A percentile compares a stretch with the other conserved stretches of the same genome.
These are phyloP conservation scores for Sander lucioperca DNA, from an alignment of 2,113 vertebrate genomes.

Conservation along the genomic window DNA sequence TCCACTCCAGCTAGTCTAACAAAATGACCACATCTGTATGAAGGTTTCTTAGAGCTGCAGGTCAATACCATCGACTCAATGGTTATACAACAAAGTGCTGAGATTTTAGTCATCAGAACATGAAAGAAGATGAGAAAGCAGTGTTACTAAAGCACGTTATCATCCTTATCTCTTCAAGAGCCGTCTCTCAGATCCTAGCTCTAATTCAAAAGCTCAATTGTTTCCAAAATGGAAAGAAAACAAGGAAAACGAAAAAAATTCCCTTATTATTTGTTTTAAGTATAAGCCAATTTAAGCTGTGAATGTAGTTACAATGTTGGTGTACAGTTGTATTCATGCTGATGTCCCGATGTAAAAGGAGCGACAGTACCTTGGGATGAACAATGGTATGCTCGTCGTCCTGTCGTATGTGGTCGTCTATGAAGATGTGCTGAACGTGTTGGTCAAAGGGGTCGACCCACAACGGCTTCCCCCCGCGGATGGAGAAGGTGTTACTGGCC, in stretches of 20 bases:
- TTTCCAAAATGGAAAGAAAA: not conserved
- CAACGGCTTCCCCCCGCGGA: slow-evolving; percentile 89
- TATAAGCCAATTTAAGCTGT: not conserved
- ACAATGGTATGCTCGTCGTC: slow-evolving; percentile 88
- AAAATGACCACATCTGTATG: not conserved
- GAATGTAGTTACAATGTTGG: not conserved
- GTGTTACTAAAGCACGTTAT: not conserved
- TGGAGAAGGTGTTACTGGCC: slow-evolving; percentile 85
- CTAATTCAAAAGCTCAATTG: not conserved
- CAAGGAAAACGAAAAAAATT: not conserved
- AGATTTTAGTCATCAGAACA: not conserved
- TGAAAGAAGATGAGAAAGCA: not conserved
- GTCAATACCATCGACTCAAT: not conserved
- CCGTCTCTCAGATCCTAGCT: not conserved
- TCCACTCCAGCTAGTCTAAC: not conserved
- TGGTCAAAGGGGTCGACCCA: slow-evolving; percentile 91
- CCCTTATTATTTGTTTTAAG: not conserved
- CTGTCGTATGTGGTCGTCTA: slow-evolving; percentile 92
- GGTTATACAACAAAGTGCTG: not conserved
- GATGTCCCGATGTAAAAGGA: not conserved
- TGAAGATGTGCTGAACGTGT: slow-evolving; percentile 89
- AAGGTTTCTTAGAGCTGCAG: not conserved
- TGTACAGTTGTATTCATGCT: not conserved
- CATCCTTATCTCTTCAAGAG: not conserved
- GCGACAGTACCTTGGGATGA: slow-evolving; percentile 84